Percentiles rank a stretch among this genome's conserved stretches.
These are phyloP conservation scores for Drosophila willistoni DNA, from an alignment of 1,140 invertebrate species.

Conservation along the genomic window DNA sequence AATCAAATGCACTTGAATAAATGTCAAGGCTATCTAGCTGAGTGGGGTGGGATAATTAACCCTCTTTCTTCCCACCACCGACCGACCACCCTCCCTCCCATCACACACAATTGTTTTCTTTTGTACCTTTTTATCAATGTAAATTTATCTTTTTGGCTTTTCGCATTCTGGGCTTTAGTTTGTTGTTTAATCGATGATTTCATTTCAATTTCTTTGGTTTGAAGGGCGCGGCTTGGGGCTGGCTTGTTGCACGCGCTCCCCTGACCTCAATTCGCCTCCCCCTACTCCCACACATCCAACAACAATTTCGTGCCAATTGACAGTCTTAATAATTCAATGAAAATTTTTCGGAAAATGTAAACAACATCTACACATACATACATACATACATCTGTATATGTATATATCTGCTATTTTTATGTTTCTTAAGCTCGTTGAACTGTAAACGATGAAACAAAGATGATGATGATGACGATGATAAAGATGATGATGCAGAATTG, in stretches of 20 bases:
- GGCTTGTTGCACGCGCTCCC: slow-evolving; percentile 39
- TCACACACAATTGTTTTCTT: slow-evolving; percentile 16
- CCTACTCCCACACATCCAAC: background rate
- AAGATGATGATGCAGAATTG: slow-evolving; percentile 3
- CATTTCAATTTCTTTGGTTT: slow-evolving; percentile 59
- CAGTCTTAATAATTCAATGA: slow-evolving; percentile 21
- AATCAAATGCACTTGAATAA: slow-evolving; percentile 25
- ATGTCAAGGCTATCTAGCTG: slow-evolving; percentile 63
- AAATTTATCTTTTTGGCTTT: slow-evolving; percentile 8
- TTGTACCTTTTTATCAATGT: slow-evolving; percentile 17
- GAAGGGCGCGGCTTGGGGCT: slow-evolving; percentile 63
- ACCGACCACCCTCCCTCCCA: background rate
- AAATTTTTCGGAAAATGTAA: slow-evolving; percentile 4
- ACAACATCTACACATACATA: background rate
- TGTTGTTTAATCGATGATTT: slow-evolving; percentile 73
- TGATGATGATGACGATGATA: background rate
- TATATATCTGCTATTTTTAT: background rate
- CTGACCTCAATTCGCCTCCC: slow-evolving; percentile 56
- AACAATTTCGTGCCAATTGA: slow-evolving; percentile 33
- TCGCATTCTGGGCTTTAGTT: background rate
- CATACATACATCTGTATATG: too few species aligned
- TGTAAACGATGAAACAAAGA: background rate
- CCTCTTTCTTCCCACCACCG: slow-evolving; percentile 14
- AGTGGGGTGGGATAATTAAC: slow-evolving; percentile 4
- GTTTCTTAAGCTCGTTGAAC: slow-evolving; percentile 6